Conservation (phyloP, 1,140 invertebrate species). For the Cyphomyrmex costatus region DNA sequence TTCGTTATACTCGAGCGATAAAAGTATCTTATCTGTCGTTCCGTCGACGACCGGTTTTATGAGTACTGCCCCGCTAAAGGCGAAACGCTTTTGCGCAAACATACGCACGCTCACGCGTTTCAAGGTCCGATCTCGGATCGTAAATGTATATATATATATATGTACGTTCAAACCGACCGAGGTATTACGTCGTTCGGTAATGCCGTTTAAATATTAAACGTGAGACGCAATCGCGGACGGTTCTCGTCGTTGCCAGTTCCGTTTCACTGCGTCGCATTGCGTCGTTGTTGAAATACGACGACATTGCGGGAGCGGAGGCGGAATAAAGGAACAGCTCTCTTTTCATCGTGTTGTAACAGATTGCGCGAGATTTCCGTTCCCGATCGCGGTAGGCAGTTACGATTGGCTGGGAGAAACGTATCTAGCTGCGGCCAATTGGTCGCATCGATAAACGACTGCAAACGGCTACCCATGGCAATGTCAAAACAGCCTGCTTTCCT, state of each 20-base stretch:
- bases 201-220: neutral
- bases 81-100: neutral
- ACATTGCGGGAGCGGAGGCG: neutral
- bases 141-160: no score
- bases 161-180: conserved; percentile 22
- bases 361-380: conserved; percentile 66
- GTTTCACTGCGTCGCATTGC: neutral
- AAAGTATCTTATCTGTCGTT: conserved; percentile 30
- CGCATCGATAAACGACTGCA: conserved; percentile 63
- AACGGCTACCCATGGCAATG: conserved; percentile 35
- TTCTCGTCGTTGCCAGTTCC: neutral
- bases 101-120: neutral
- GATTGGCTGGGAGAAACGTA: conserved; percentile 73
- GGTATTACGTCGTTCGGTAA: conserved; percentile 3
- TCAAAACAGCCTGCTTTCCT: conserved; percentile 58
- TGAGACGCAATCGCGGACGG: neutral
- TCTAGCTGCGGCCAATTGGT: conserved; percentile 73
- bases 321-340: conserved; percentile 47
- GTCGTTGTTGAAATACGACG: neutral
- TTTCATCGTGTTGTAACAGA: conserved; percentile 71
- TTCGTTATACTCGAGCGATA: neutral
- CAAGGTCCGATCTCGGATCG: conserved; percentile 49
- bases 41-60: conserved; percentile 1
- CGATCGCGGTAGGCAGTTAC: conserved; percentile 59
- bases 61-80: neutral